These are phyloP conservation scores for Epirrhoe tristata DNA, from an alignment of 2,888 invertebrate genomes.

Conservation along the genomic window DNA sequence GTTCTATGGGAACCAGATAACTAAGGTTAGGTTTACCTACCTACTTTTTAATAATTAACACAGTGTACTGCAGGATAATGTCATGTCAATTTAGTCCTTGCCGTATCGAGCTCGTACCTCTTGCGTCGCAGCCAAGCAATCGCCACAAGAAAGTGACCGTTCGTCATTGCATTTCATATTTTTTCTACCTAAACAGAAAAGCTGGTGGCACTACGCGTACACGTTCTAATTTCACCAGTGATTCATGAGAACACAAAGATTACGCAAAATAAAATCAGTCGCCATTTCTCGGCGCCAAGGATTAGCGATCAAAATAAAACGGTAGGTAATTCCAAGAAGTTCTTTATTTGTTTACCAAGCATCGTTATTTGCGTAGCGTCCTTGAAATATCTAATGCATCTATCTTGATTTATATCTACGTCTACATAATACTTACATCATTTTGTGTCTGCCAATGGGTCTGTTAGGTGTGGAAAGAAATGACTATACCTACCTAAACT, in stretches of 20 bases:
- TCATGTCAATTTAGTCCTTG: too few relatives aligned
- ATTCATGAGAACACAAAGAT: conserved; percentile 44
- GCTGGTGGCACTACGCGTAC: background rate
- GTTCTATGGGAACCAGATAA: too few relatives aligned
- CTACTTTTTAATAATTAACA: too few relatives aligned
- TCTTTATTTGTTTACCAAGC: conserved; percentile 61
- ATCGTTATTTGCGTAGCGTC: conserved; percentile 54
- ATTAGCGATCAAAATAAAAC: conserved; percentile 54
- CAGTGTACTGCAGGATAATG: too few relatives aligned
- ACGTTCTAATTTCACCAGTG: conserved; percentile 31
- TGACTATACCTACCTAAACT: background rate
- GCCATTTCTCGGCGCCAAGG: conserved; percentile 45
- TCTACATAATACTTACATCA: background rate
- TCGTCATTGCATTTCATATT: too few relatives aligned
- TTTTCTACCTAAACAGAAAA: background rate
- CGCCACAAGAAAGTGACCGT: too few relatives aligned
- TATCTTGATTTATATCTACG: conserved; percentile 15
- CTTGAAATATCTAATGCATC: conserved; percentile 48
- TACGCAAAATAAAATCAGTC: conserved; percentile 49
- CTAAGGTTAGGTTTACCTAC: too few relatives aligned
- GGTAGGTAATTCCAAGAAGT: conserved; percentile 62
- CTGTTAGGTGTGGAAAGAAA: background rate
- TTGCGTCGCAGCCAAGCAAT: too few relatives aligned
- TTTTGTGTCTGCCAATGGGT: background rate
- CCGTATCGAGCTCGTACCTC: too few relatives aligned